Evolutionary conservation across 2,888 invertebrate genomes (phyloP).

Genomic region (Hetaerina titia): DNA sequence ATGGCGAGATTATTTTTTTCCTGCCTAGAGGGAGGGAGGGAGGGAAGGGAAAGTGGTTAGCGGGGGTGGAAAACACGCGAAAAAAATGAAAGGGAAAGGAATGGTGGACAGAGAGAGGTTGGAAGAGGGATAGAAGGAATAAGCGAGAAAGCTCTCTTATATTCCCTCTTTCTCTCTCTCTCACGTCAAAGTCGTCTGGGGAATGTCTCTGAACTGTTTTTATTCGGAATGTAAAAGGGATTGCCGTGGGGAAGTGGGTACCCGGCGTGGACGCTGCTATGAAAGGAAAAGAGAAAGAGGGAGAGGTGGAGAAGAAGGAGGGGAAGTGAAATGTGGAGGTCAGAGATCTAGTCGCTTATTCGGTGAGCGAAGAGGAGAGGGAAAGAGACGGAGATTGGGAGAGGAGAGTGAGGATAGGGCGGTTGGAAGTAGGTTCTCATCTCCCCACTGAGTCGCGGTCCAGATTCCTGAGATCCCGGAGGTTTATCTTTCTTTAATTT

Average conservation of each 20-base stretch:
- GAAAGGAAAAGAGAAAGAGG: background rate
- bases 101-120: no score
- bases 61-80: background rate
- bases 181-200: background rate
- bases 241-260: background rate
- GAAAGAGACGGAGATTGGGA: background rate
- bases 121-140: background rate
- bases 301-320: background rate
- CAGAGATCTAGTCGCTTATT: background rate
- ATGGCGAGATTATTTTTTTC: background rate
- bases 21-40: background rate
- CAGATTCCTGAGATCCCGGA: background rate
- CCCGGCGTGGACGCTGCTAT: background rate
- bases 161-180: background rate
- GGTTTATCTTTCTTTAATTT: background rate
- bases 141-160: background rate
- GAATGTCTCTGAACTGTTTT: slow-evolving; percentile 14
- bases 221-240: background rate
- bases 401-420: background rate
- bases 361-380: background rate
- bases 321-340: background rate
- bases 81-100: no score
- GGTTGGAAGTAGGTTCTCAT: background rate
- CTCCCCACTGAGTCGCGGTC: background rate
- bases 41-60: background rate